phyloP scores from a whole-genome alignment of 2,113 vertebrate species.

The Choloepus hoffmanni region DNA sequence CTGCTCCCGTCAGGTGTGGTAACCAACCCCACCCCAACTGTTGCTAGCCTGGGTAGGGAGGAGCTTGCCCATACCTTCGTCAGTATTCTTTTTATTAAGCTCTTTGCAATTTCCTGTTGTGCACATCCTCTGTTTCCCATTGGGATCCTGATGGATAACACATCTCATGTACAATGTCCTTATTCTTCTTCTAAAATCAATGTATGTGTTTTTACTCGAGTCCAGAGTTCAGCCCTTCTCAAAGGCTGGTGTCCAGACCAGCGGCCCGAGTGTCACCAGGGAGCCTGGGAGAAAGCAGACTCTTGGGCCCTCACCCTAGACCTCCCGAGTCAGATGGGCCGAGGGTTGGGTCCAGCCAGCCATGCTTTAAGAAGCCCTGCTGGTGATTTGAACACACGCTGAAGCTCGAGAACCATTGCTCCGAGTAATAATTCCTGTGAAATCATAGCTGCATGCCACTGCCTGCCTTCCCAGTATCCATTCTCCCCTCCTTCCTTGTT shows the following conservation, averaged over 20 bases:
- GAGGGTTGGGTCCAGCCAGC: neutral
- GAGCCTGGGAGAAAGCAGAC: neutral
- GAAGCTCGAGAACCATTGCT: neutral
- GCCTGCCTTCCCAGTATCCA: neutral
- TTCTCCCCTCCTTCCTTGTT: neutral
- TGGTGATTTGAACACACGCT: no score
- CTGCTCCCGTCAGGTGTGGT: neutral
- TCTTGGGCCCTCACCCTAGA: neutral
- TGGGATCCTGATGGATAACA: neutral
- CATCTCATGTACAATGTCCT: neutral
- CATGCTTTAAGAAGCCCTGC: neutral
- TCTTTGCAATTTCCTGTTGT: neutral
- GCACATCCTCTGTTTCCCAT: neutral
- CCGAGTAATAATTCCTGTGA: fast-evolving
- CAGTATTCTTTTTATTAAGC: neutral
- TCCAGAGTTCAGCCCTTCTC: neutral
- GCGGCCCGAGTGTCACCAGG: neutral
- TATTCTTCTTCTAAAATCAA: neutral
- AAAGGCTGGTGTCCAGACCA: neutral
- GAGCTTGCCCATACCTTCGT: neutral
- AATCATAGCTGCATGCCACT: fast-evolving
- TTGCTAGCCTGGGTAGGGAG: neutral
- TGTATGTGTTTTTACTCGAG: neutral
- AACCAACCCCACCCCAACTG: neutral
- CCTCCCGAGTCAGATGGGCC: neutral